Evolutionary conservation across 2,113 vertebrate species (phyloP), one percentile per base, ranked within the genome.

Genomic region (Leucopsar rothschildi): DNA sequence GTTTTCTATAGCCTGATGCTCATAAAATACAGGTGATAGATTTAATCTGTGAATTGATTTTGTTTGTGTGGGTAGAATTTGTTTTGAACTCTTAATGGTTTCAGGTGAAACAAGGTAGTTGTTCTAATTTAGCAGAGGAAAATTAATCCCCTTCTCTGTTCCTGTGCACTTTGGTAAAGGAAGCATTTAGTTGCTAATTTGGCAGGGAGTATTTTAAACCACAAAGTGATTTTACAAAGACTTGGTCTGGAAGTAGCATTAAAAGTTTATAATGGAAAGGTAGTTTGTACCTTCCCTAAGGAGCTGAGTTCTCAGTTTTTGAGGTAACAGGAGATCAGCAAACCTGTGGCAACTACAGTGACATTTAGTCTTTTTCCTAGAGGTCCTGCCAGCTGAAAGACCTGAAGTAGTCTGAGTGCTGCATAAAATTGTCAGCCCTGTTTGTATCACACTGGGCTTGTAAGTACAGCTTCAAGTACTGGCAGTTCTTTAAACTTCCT

Each of bases 401-500:
- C 45, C 57, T 93, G 69, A 65, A 84, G 29, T 73, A 35, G 15
- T 33, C 44, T 65, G 24, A 82, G 12, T 68, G 15, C n/a, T 86
- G 23, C 35, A 25, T 37, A 73, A 56, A 37, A 71, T 80, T 37
- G 73, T 66, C 56, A 53, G 8, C 61, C 52, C 33, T 45, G 21
- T 81, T 86, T 86, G 50, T 86, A 52, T 90, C 35, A 35, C 42
- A 76, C 19, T 92, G 49, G 39, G 47, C 37, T 52, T 80, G 61
- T 92, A 96, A 89, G 90, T 93, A 79, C 69, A 84, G 42, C 63
- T 91, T 93, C 45, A 57, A 86, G 92, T 92, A 93, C 92, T 96
- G 92, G 88, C 84, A 94, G 85, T 96, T 80, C 82, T 81, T 86
- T 80, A 92, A 24, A 61, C 70, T 94, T 96, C 94, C 94, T 94